Base-by-base conservation (phyloP, 2,888 invertebrate species). In the Drosophila kambysellisi region DNA sequence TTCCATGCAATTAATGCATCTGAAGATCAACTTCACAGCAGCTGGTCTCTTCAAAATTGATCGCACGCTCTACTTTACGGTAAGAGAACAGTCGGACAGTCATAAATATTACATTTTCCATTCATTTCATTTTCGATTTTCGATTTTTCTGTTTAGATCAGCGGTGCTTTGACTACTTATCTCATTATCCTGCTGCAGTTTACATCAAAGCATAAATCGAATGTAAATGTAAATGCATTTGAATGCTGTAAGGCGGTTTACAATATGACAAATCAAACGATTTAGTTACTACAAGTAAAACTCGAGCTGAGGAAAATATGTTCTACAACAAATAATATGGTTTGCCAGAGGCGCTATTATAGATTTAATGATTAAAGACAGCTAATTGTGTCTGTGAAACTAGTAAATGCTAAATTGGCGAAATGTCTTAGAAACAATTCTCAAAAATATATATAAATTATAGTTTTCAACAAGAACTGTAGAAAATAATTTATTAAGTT, bases 1-100 rank as follows among this genome's bases (percentile, higher is more conserved):
- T 70, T 94, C 94, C 11, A 83, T 93, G 86, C 93, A 93, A 70
- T 61, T 94, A 53, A 73, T 93, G 73, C 92, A 93, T 68, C 79
- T 93, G 56, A 93, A 93, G 83, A 92, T 93, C 9, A 91, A 91
- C 54, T 93, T 94, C 57, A 93, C 93, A 0, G 93, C 93, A 0
- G 93, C 92, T n/a, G 94, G 93, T 6, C 86, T 94, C 32, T 93
- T 94, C 56, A 91, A 92, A 39, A 92, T 94, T 41, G 93, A 94
- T 81, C 91, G 93, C 8, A 91, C 93, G 9, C 83, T 94, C 12
- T 91, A 94, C 64, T 93, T 93, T 75, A 93, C 93, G 60, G 94
- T 93, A 76, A 76, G 88, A 3, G 11, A 52, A 12, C 7, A n/a
- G 9, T 41, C 41, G n/a, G 5, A 20, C 20, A 46, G 20, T 46